Base-by-base conservation (phyloP, 2,113 vertebrate species). In the Chloropsis cyanopogon region DNA sequence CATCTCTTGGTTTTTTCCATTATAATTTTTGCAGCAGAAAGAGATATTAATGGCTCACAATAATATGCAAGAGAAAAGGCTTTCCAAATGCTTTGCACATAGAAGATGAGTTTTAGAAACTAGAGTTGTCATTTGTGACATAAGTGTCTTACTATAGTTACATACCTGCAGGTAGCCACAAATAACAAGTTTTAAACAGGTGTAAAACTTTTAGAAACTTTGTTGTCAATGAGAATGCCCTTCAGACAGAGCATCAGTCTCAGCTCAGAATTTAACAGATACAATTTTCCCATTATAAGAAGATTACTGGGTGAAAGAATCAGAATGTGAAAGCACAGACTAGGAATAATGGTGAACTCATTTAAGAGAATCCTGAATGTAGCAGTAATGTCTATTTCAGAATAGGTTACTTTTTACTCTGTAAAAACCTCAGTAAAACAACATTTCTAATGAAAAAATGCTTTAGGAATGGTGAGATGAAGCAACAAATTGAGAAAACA, bases 61-160 rank as follows among this genome's bases (percentile, higher is more conserved):
- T 78, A 42, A 86, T 42, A 82, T 84, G 76, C 37, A 86, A 90
- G 72, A 94, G 88, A 93, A 96, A 95, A 95, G 77, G 52, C 19
- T 90, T 86, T 92, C 81, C 79, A 92, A 90, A 91, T 71, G 25
- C 61, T 72, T 56, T 14, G 14, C 59, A 71, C 18, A 39, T 5
- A 49, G 35, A 86, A 86, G 60, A 63, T 21, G 88, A 84, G 46
- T 78, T 90, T 76, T 71, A 90, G 61, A 92, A 92, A 84, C 35
- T 6, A 86, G 25, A 88, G 71, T 39, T 90, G 85, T 68, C 28
- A 88, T 86, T 92, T 72, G 41, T 88, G 92, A 95, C 52, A 42
- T 31, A 70, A 93, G 71, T 75, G 50, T 61, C 88, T 82, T 59
- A 39, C 52, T 86, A 7, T 11, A 75, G 53, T 37, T 35, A 71